Base-by-base conservation (phyloP, 2,888 invertebrate genomes). In the Hipparchia sbordonii region DNA sequence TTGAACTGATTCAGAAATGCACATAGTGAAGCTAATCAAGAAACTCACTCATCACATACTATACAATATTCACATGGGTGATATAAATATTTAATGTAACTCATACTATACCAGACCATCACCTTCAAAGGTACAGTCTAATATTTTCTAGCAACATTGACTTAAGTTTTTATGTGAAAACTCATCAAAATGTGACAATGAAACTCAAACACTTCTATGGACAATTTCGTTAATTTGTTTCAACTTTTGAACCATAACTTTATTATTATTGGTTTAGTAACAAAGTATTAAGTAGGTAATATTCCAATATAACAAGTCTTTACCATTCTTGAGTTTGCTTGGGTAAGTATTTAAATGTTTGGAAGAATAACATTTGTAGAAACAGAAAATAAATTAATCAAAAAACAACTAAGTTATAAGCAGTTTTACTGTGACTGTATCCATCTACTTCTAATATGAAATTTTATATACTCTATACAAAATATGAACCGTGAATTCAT, bases 91-190 rank as follows among this genome's bases (percentile, higher is more conserved):
- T 23, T 56, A 56, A n/a, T 54, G 54, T n/a, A 54, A 12, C 54
- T 54, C 54, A 62, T 13, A 60, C 10, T 45, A 60, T 46, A 48
- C n/a, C 0, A 0, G 13, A 13, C 46, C 13, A 46, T 62, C 13
- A 62, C 46, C 62, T 48, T 13, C 13, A 46, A 46, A n/a, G 46
- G 61, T 13, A 60, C 60, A 62, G 46, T 62, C 61, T 46, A 61
- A 61, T 61, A 48, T 63, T 62, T 10, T 13, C 60, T 13, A 48
- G 46, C 62, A 62, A 13, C 33, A 62, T 48, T 33, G 48, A 63
- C 48, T 63, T 62, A 62, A 62, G 48, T 48, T 62, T 48, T 63
- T 62, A 23, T 23, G 23, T 23, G 23, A 23, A 23, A 23, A 23
- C 23, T 23, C 23, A 23, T 23, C 23, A 23, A 23, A 23, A 23